phyloP scores from a whole-genome alignment of 2,113 vertebrate species.

The Upupa epops region DNA sequence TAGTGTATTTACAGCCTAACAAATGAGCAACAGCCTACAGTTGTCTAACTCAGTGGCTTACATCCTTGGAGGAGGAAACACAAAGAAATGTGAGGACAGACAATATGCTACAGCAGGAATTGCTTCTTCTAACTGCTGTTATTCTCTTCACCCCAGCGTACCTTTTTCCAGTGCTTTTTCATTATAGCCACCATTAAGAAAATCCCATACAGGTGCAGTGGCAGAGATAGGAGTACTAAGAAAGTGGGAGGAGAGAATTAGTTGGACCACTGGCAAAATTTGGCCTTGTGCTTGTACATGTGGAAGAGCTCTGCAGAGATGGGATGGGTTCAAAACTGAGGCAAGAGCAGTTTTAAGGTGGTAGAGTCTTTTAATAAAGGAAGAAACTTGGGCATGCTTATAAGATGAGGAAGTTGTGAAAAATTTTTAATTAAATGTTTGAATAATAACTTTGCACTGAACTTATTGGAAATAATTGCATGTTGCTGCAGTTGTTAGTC shows the following conservation, averaged over 20 bases:
- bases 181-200: background rate
- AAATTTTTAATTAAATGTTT: background rate
- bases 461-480: background rate
- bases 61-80: background rate
- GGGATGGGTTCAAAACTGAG: background rate
- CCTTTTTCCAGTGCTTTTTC: background rate
- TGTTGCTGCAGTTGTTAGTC: background rate
- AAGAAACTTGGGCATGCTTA: background rate
- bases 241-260: background rate
- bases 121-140: background rate
- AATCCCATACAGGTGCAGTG: background rate
- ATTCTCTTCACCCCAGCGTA: background rate
- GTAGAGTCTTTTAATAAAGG: background rate
- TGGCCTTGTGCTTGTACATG: background rate
- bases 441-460: background rate
- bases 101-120: background rate
- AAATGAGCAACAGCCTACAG: background rate
- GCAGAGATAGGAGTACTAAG: background rate
- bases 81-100: background rate
- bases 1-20: background rate
- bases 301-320: background rate
- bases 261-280: background rate
- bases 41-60: background rate
- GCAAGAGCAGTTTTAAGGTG: background rate
- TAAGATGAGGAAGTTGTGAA: background rate